A percentile compares a stretch with the other conserved stretches of the same genome.
These are phyloP conservation scores for Drosophila suzukii DNA, from an alignment of 1,140 invertebrate genomes.

Conservation along the genomic window DNA sequence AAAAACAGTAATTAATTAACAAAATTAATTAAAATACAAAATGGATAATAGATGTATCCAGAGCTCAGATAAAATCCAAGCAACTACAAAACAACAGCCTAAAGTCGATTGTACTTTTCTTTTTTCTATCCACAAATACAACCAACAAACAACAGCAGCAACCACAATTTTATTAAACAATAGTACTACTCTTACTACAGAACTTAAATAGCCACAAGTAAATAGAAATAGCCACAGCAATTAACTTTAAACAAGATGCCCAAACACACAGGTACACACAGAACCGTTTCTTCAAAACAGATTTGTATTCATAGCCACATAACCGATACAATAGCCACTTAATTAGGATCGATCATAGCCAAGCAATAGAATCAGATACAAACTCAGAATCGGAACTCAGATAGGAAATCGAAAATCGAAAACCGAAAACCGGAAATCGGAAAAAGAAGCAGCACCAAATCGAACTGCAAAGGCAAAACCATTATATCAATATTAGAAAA, in stretches of 20 bases:
- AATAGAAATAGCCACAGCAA: constrained; percentile 80
- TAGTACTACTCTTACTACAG: constrained; percentile 77
- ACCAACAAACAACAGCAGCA: constrained; percentile 48
- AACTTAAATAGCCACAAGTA: constrained; percentile 75
- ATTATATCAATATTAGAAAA: constrained; percentile 22
- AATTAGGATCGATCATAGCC: constrained; percentile 66
- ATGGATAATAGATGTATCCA: constrained; percentile 15
- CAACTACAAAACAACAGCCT: constrained; percentile 60
- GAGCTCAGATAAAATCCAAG: constrained; percentile 38
- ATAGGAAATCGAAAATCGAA: constrained; percentile 17
- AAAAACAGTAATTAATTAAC: constrained; percentile 35
- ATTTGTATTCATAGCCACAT: constrained; percentile 72
- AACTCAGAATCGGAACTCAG: constrained; percentile 6
- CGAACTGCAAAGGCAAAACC: constrained; percentile 50
- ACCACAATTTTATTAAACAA: constrained; percentile 72
- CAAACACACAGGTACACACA: constrained; percentile 33
- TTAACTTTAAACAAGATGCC: constrained; percentile 62
- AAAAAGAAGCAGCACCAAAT: constrained; percentile 73
- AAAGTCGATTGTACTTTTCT: constrained; percentile 84
- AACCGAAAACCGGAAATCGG: constrained; percentile 21
- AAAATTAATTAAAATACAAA: constrained; percentile 20
- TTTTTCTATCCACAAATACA: constrained; percentile 74
- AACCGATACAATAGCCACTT: constrained; percentile 76
- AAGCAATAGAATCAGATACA: constrained; percentile 57
- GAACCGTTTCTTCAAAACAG: constrained; percentile 55